A percentile compares a stretch with the other conserved stretches of the same genome.
These are phyloP conservation scores for Eupeodes luniger DNA, from an alignment of 2,888 invertebrate species.

Conservation along the genomic window DNA sequence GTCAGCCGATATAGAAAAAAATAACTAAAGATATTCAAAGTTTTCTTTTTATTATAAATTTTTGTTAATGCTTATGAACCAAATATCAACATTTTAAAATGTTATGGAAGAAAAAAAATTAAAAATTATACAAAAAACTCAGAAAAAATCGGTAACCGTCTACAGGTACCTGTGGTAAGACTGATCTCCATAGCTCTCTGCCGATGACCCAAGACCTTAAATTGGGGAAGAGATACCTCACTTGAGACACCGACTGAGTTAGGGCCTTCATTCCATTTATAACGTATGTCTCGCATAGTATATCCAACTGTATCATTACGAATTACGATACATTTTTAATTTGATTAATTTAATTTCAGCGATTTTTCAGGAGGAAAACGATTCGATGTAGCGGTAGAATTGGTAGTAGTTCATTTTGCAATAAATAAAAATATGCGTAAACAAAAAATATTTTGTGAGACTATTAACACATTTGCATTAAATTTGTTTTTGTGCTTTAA, in stretches of 20 bases:
- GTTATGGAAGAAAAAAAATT: slow-evolving; percentile 52
- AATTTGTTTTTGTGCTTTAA: slow-evolving; percentile 56
- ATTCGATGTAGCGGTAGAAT: slow-evolving; percentile 69
- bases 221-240: slow-evolving; percentile 98
- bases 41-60: slow-evolving; percentile 19
- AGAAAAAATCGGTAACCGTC: slow-evolving; percentile 84
- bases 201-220: slow-evolving; percentile 98
- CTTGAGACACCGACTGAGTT: slow-evolving; percentile 97
- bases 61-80: slow-evolving; percentile 45
- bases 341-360: slow-evolving; percentile 61
- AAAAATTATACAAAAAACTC: slow-evolving; percentile 76
- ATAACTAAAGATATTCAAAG: slow-evolving; percentile 56
- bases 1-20: background rate
- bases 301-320: slow-evolving; percentile 91
- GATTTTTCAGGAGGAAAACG: slow-evolving; percentile 67
- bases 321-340: slow-evolving; percentile 66
- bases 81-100: slow-evolving; percentile 55
- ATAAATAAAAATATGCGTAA: slow-evolving; percentile 81
- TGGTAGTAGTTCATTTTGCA: slow-evolving; percentile 77
- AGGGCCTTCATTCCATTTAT: slow-evolving; percentile 98
- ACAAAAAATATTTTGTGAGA: slow-evolving; percentile 83
- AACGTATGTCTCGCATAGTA: slow-evolving; percentile 98
- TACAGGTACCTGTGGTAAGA: slow-evolving; percentile 95
- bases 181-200: slow-evolving; percentile 98
- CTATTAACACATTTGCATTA: slow-evolving; percentile 80